Conservation (phyloP, 2,888 invertebrate genomes). For the Stenodera caucasica region DNA sequence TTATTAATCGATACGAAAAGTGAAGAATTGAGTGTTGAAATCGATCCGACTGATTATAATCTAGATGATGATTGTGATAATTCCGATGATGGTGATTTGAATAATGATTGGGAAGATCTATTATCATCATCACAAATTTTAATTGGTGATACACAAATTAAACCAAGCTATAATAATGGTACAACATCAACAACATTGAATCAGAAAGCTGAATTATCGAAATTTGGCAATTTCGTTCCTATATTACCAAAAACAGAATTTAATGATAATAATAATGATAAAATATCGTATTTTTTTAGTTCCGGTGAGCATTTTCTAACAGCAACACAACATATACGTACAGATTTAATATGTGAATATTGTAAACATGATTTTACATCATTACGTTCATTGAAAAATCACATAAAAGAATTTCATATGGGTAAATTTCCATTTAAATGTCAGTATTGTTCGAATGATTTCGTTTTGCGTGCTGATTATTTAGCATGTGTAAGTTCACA, state of each 20-base stretch:
- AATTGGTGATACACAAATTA: conserved; percentile 13
- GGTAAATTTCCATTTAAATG: conserved; percentile 51
- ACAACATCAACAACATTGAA: conserved; percentile 26
- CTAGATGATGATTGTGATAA: conserved; percentile 38
- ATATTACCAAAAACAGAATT: conserved; percentile 35
- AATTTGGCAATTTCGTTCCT: conserved; percentile 41
- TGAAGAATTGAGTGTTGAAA: conserved; percentile 53
- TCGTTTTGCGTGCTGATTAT: conserved; percentile 42
- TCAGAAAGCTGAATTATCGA: conserved; percentile 15
- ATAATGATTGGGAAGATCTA: conserved; percentile 48
- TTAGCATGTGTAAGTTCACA: conserved; percentile 44
- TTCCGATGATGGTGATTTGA: conserved; percentile 33
- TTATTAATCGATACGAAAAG: conserved; percentile 44
- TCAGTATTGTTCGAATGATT: conserved; percentile 46
- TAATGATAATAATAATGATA: conserved; percentile 26
- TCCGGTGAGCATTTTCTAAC: conserved; percentile 50
- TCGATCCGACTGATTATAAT: conserved; percentile 49
- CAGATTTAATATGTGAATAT: conserved; percentile 42
- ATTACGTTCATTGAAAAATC: conserved; percentile 43
- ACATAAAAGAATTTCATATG: conserved; percentile 48
- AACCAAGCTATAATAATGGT: conserved; percentile 34
- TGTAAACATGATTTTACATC: conserved; percentile 46
- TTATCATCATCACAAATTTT: conserved; percentile 44
- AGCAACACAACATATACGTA: conserved; percentile 28
- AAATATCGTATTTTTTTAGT: conserved; percentile 34